Evolutionary conservation across 2,888 invertebrate genomes (phyloP).

Genomic region (Hipparchia sbordonii): DNA sequence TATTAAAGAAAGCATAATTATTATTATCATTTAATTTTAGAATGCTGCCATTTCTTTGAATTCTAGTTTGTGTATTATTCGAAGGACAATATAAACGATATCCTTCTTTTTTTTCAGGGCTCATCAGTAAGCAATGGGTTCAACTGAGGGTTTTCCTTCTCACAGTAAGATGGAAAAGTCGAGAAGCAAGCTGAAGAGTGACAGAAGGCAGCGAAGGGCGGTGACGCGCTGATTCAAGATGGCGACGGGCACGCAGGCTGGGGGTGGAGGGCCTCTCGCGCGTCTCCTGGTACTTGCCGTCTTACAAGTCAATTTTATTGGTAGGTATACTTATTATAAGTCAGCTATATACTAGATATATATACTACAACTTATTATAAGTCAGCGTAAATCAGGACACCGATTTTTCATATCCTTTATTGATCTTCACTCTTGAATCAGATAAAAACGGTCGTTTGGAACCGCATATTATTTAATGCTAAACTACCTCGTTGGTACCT

Average conservation of each 20-base stretch:
- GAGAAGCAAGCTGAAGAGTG: constrained; percentile 47
- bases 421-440: too few relatives aligned
- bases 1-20: too few relatives aligned
- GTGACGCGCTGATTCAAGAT: constrained; percentile 69
- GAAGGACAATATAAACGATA: neutral
- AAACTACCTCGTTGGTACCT: too few relatives aligned
- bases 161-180: constrained; percentile 33
- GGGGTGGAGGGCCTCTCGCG: constrained; percentile 70
- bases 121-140: constrained; percentile 27
- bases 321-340: constrained; percentile 49
- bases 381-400: too few relatives aligned
- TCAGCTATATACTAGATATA: too few relatives aligned
- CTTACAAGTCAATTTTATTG: constrained; percentile 76
- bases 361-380: too few relatives aligned
- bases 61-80: too few relatives aligned
- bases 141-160: constrained; percentile 14
- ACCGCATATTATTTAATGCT: too few relatives aligned
- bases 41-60: too few relatives aligned
- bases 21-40: too few relatives aligned
- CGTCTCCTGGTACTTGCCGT: constrained; percentile 71
- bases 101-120: constrained; percentile 27
- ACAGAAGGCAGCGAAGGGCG: constrained; percentile 67
- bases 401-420: too few relatives aligned
- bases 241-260: constrained; percentile 64
- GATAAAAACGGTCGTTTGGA: too few relatives aligned